Evolutionary conservation across 2,888 invertebrate genomes (phyloP).

Genomic region (Liopterus haemorrhoidalis): DNA sequence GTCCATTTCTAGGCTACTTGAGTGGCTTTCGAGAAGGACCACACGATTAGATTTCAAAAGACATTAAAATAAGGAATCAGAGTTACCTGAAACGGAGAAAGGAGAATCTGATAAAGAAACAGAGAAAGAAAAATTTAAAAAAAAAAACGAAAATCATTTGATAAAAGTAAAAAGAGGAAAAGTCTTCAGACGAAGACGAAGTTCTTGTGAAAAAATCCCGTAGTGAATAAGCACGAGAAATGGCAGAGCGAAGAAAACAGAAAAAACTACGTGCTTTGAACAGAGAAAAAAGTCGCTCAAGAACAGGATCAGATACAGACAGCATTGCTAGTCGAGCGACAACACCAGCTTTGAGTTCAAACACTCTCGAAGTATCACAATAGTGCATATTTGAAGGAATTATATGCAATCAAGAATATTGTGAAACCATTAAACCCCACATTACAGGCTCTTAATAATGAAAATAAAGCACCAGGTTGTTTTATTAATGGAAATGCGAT

Average conservation of each 20-base stretch:
- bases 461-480: no score
- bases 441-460: no score
- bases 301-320: conserved; percentile 37
- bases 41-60: conserved; percentile 32
- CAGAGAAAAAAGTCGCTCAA: conserved; percentile 39
- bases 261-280: conserved; percentile 21
- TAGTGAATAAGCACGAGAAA: conserved; percentile 14
- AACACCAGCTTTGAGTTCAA: conserved; percentile 37
- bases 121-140: conserved; percentile 7
- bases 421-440: no score
- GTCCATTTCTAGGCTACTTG: conserved; percentile 61
- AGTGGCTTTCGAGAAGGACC: conserved; percentile 62
- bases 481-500: no score
- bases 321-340: conserved; percentile 10
- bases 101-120: background rate
- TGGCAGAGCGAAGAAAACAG: conserved; percentile 20
- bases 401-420: no score
- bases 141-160: conserved; percentile 20
- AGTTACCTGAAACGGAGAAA: background rate
- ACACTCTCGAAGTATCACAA: conserved; percentile 48
- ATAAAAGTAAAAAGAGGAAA: conserved; percentile 27
- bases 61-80: conserved; percentile 10
- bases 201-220: no score
- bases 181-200: conserved; percentile 13
- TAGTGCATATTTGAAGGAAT: no score